Evolutionary conservation across 2,797 vertebrate genomes (phyloP), one percentile per base, ranked within the genome.

Genomic region (Enteromius thamalakanensis): DNA sequence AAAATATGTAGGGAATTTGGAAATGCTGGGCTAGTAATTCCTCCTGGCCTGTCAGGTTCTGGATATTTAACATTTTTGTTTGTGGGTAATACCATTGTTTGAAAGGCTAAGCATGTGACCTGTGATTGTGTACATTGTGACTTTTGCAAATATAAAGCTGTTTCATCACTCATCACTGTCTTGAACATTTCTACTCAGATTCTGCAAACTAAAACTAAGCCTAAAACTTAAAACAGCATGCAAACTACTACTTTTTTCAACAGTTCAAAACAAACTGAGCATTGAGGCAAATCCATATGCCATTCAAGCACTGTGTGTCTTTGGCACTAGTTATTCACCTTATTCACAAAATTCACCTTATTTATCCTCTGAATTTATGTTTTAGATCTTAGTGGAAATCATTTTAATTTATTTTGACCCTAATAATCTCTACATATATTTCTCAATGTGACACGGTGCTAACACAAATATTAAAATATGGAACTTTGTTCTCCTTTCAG

Each of bases 401-500:
- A n/a, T 17, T 49, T 7, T 1, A 0, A 17, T 51, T 51, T 19
- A 19, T n/a, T 55, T 55, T 23, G 3, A 58, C 10, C 10, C 55
- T 58, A 6, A 2, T 53, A 21, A 21, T 19, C 51, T n/a, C 65
- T 68, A 40, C 34, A n/a, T 69, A 5, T 3, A 1, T 62, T 62
- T 58, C 19, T 60, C 58, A 26, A 14, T 37, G 64, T 7, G 64
- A 37, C 19, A 21, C 3, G 1, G 4, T 62, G 11, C 23, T 62
- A 29, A 62, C 23, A 17, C 19, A 42, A 29, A 23, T 10, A 9
- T 42, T 12, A 6, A 32, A 67, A 68, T 68, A n/a, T 32, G 2
- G 2, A 58, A 60, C 51, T 60, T 19, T 68, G n/a, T 64, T 76
- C 15, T n/a, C 65, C 5, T 15, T 64, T 67, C 86, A 99, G 98